Evolutionary conservation across 2,113 vertebrate species (phyloP).

Genomic region (Oryzias javanicus): DNA sequence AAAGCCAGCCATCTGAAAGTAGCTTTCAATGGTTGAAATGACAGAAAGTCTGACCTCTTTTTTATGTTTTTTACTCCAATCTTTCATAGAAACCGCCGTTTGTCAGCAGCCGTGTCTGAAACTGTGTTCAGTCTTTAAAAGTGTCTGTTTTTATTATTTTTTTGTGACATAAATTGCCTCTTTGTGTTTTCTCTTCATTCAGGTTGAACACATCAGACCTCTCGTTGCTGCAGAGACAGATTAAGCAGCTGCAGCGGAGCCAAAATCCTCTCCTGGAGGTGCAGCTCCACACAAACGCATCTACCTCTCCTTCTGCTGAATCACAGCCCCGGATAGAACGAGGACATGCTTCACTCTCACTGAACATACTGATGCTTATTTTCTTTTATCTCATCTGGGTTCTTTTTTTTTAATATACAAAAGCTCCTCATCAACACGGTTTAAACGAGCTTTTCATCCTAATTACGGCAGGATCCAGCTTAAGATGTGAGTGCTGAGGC

Average conservation of each 20-base stretch:
- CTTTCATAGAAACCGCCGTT: too few species aligned
- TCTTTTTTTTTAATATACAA: background rate
- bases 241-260: slow-evolving; percentile 36
- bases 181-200: slow-evolving; percentile 12
- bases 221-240: slow-evolving; percentile 22
- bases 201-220: slow-evolving; percentile 45
- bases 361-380: slow-evolving; percentile 9
- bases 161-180: too few species aligned
- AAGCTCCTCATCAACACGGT: background rate
- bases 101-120: too few species aligned
- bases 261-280: slow-evolving; percentile 27
- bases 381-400: background rate
- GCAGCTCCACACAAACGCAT: slow-evolving; percentile 19
- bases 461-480: slow-evolving; percentile 46
- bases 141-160: too few species aligned
- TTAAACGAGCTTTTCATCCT: slow-evolving; percentile 20
- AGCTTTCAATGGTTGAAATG: too few species aligned
- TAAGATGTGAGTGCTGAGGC: slow-evolving; percentile 25
- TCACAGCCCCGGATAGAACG: slow-evolving; percentile 36
- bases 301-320: slow-evolving; percentile 48
- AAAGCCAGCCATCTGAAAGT: too few species aligned
- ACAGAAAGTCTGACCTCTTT: too few species aligned
- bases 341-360: slow-evolving; percentile 22
- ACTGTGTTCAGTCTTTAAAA: too few species aligned
- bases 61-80: too few species aligned